Percentiles rank a stretch among this genome's conserved stretches.
These are phyloP conservation scores for Hylyphantes graminicola DNA, from an alignment of 1,140 invertebrate genomes.

Conservation along the genomic window DNA sequence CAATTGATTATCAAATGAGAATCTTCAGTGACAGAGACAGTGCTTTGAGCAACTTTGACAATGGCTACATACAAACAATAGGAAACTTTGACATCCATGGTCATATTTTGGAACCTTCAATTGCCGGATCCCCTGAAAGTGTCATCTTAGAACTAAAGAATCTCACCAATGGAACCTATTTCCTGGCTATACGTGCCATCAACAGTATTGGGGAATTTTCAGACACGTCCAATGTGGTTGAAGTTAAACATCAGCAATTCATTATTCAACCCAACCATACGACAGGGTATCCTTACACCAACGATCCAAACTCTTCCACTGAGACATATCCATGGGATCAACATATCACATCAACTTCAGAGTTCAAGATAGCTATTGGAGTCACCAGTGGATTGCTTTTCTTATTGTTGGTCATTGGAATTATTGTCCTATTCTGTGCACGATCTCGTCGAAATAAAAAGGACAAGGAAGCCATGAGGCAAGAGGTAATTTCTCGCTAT, in stretches of 20 bases:
- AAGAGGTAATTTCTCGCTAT: neutral
- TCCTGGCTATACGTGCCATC: slow-evolving; percentile 9
- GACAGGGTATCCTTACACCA: neutral
- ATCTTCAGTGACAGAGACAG: slow-evolving; percentile 23
- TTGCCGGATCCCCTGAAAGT: slow-evolving; percentile 14
- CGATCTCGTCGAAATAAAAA: neutral
- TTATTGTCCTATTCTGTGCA: slow-evolving; percentile 12
- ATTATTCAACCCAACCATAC: neutral
- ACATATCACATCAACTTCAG: neutral
- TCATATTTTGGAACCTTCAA: neutral
- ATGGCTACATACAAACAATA: slow-evolving; percentile 4
- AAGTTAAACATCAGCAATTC: slow-evolving; percentile 11
- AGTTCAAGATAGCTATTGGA: neutral
- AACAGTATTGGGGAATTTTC: neutral
- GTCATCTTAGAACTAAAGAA: slow-evolving; percentile 40
- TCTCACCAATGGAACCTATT: slow-evolving; percentile 30
- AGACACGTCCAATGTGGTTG: slow-evolving; percentile 42
- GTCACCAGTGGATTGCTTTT: slow-evolving; percentile 8
- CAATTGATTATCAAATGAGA: slow-evolving; percentile 33
- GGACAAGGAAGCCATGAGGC: neutral
- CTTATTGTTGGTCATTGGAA: slow-evolving; percentile 3
- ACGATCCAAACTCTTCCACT: neutral
- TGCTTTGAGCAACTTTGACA: slow-evolving; percentile 18
- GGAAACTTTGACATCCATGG: slow-evolving; percentile 38
- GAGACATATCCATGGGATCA: neutral